A percentile compares a stretch with the other conserved stretches of the same genome.
These are phyloP conservation scores for Castor canadensis DNA, from an alignment of 2,113 vertebrate genomes.

Conservation along the genomic window DNA sequence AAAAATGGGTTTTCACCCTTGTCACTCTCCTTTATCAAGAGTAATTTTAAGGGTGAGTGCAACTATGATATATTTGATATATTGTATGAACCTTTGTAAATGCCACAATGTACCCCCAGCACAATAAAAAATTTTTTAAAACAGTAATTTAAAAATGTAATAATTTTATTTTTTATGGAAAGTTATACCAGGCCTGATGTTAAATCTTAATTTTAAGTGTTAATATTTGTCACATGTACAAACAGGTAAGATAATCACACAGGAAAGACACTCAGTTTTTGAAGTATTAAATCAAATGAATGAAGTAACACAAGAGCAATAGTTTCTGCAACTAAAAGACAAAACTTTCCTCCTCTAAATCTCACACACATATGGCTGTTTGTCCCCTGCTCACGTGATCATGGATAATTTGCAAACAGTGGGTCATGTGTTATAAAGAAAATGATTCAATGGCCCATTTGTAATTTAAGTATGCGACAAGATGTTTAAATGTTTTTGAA, in stretches of 20 bases:
- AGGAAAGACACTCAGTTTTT: neutral
- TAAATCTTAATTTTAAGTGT: conserved; percentile 32
- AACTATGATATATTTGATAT: no score
- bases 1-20: neutral
- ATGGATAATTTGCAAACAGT: neutral
- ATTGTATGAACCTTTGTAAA: no score
- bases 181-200: neutral
- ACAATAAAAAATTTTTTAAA: no score
- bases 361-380: neutral
- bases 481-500: conserved; percentile 58
- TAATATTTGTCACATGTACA: neutral
- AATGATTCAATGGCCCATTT: conserved; percentile 24
- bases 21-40: conserved; percentile 28
- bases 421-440: conserved; percentile 28
- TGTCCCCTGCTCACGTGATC: neutral
- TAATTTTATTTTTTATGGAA: conserved; percentile 31
- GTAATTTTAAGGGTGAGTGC: no score
- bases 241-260: conserved; percentile 35
- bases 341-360: neutral
- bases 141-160: conserved; percentile 29
- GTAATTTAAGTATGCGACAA: conserved; percentile 58
- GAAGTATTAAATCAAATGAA: conserved; percentile 43
- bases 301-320: conserved; percentile 33
- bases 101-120: no score
- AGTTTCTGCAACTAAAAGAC: neutral